Conservation (phyloP, 2,113 vertebrate genomes). For the Microcebus tavaratra region DNA sequence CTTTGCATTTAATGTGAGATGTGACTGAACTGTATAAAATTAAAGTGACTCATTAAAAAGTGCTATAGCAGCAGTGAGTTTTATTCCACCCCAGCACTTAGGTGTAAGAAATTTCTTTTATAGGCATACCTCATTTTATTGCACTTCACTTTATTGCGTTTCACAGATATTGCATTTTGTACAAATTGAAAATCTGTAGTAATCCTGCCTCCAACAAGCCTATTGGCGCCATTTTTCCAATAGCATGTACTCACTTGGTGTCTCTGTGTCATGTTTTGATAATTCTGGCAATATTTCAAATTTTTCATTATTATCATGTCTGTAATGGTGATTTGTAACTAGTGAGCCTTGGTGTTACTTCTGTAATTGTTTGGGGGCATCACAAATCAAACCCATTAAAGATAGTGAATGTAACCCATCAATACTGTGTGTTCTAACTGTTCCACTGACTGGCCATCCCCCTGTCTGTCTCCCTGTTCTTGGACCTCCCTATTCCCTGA, state of each 20-base stretch:
- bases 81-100: constrained; percentile 41
- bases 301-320: not conserved
- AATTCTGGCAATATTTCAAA: not conserved
- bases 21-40: constrained; percentile 56
- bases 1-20: constrained; percentile 66
- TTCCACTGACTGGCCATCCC: not conserved
- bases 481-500: not conserved
- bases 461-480: not conserved
- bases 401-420: not conserved
- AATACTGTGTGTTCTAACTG: not conserved
- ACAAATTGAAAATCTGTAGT: not conserved
- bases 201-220: not conserved
- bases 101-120: constrained; percentile 55
- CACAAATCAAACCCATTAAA: not conserved
- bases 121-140: not conserved
- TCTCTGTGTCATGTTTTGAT: not conserved
- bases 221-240: not conserved
- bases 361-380: not conserved
- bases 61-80: constrained; percentile 39
- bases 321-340: not conserved
- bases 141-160: not conserved
- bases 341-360: not conserved
- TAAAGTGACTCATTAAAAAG: constrained; percentile 71
- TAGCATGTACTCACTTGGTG: not conserved
- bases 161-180: not conserved